phyloP scores from a whole-genome alignment of 2,113 vertebrate species.

The Alligator mississippiensis region DNA sequence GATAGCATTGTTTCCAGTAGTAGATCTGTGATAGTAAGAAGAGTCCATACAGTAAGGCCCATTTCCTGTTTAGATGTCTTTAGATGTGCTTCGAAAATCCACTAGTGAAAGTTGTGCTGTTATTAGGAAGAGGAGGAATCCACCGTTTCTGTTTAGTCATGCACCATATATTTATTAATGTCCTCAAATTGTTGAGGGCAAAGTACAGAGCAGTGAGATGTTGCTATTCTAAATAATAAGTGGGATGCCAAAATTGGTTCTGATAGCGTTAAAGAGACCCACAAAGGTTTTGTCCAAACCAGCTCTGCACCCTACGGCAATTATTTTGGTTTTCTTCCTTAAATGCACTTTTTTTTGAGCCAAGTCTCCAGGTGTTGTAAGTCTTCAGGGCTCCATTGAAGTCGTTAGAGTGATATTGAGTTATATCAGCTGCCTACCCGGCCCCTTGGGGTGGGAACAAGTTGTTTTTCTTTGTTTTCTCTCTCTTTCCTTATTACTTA shows the following conservation, averaged over 20 bases:
- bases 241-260: background rate
- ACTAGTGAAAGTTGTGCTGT: background rate
- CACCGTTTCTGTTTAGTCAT: background rate
- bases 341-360: background rate
- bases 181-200: too few relatives aligned
- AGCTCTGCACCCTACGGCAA: background rate
- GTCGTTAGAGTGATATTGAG: background rate
- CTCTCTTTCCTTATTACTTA: background rate
- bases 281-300: background rate
- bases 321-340: rapidly evolving
- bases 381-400: background rate
- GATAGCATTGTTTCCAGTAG: background rate
- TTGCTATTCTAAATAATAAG: background rate
- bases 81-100: too few relatives aligned
- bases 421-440: background rate
- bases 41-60: background rate
- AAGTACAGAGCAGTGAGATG: background rate
- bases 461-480: background rate
- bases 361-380: background rate
- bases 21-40: background rate
- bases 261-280: background rate
- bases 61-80: background rate
- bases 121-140: background rate
- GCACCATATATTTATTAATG: too few relatives aligned
- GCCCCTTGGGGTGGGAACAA: background rate